Conservation (phyloP, 2,888 invertebrate species). For the Ophioninae sp. region DNA sequence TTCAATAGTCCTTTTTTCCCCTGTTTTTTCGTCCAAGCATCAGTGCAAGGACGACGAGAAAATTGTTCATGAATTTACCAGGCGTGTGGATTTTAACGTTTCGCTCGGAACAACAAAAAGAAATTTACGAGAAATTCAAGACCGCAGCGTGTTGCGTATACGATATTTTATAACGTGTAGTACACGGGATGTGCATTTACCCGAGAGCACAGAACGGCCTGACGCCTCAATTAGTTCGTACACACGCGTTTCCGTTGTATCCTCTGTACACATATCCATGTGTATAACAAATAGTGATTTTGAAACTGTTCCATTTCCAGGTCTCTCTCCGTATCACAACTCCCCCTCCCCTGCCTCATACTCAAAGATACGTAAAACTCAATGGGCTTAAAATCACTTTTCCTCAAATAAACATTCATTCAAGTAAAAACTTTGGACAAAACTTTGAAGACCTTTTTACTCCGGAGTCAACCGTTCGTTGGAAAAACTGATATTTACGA, state of each 20-base stretch:
- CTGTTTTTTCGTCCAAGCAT: neutral
- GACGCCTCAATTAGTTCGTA: conserved; percentile 54
- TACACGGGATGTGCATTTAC: conserved; percentile 20
- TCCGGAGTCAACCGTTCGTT: no score
- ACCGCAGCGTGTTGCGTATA: neutral
- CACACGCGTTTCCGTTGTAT: conserved; percentile 14
- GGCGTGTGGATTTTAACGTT: conserved; percentile 29
- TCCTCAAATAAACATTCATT: no score
- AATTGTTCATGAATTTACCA: conserved; percentile 44
- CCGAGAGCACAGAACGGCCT: conserved; percentile 35
- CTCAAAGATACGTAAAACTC: no score
- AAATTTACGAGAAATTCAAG: conserved; percentile 44
- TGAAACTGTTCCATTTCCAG: no score
- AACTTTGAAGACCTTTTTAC: no score
- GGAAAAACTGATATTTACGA: no score
- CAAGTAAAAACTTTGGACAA: no score
- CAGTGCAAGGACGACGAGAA: conserved; percentile 28
- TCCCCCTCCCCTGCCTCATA: no score
- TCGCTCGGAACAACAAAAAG: conserved; percentile 20
- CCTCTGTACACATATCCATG: neutral
- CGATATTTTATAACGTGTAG: conserved; percentile 6
- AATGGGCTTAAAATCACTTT: no score
- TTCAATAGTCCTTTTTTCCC: no score
- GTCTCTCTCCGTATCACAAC: no score
- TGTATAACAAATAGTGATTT: no score